Base-by-base conservation (phyloP, 2,888 invertebrate species). In the Heterodera filipjevi region DNA sequence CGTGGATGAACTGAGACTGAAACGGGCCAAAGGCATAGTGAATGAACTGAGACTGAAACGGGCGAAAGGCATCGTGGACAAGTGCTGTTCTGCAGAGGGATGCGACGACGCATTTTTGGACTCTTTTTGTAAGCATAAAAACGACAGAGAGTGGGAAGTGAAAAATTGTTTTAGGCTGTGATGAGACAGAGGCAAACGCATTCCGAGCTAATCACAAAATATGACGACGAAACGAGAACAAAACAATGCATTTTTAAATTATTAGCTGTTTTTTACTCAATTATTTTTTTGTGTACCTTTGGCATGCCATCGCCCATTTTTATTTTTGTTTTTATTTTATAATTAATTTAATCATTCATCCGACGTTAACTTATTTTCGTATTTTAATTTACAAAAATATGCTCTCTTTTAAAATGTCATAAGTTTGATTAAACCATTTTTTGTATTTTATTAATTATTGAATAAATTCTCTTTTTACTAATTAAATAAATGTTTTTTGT, bases 11-110 rank as follows among this genome's bases (percentile, higher is more conserved):
- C n/a, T n/a, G n/a, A n/a, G n/a, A n/a, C n/a, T n/a, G n/a, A n/a
- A n/a, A n/a, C n/a, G n/a, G n/a, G n/a, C n/a, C n/a, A n/a, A n/a
- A n/a, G n/a, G n/a, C n/a, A n/a, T n/a, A n/a, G n/a, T n/a, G n/a
- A n/a, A n/a, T n/a, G n/a, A n/a, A n/a, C 53, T 16, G 53, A 53
- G 53, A 53, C 22, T 66, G 66, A 66, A 66, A 33, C 30, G 66
- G 66, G 66, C 66, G 39, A 75, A 30, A n/a, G 75, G 75, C 14
- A 75, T 75, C 6, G 75, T 75, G 32, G 75, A 75, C 68, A 30
- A 75, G 35, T 75, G 75, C n/a, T 75, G 75, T 59, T 66, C 66
- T 3, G 75, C 49, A 2, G 66, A 64, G 16, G 75, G 75, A 12
- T 75, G 75, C 68, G 75, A 75, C 32, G 66, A 53, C 44, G 1